Percentiles rank a stretch among this genome's conserved stretches.
These are phyloP conservation scores for Drosophila insularis DNA, from an alignment of 1,140 invertebrate species.

Conservation along the genomic window DNA sequence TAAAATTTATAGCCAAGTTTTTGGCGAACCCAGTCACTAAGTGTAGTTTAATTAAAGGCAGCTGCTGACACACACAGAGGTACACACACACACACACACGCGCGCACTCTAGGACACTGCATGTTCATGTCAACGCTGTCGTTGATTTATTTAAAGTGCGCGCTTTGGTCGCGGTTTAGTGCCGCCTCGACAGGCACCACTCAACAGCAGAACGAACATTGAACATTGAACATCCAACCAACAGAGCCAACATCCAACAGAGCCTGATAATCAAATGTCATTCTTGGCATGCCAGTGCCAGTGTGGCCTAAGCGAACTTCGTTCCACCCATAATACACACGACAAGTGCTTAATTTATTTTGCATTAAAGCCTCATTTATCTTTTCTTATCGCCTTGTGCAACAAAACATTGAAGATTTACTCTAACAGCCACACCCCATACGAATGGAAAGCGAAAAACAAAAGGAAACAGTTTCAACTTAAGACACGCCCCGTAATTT, in stretches of 20 bases:
- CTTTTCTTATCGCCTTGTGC: slow-evolving; percentile 74
- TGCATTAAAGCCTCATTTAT: slow-evolving; percentile 79
- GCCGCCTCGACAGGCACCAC: slow-evolving; percentile 44
- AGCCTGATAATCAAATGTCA: slow-evolving; percentile 77
- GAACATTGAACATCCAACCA: background rate
- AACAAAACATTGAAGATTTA: slow-evolving; percentile 79
- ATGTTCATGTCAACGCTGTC: slow-evolving; percentile 58
- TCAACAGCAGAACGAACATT: slow-evolving; percentile 23
- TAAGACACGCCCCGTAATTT: slow-evolving; percentile 70
- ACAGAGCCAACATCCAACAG: slow-evolving; percentile 12
- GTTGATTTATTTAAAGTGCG: slow-evolving; percentile 68
- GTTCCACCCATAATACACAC: slow-evolving; percentile 61
- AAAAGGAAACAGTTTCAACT: slow-evolving; percentile 9
- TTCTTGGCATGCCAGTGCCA: slow-evolving; percentile 54
- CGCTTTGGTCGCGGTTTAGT: slow-evolving; percentile 41
- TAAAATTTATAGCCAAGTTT: slow-evolving; percentile 50
- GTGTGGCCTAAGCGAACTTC: slow-evolving; percentile 5
- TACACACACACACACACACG: slow-evolving; percentile 24
- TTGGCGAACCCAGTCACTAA: slow-evolving; percentile 25
- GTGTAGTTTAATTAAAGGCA: slow-evolving; percentile 67
- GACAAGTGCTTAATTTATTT: slow-evolving; percentile 80
- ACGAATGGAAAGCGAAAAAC: background rate
- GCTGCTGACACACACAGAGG: slow-evolving; percentile 59
- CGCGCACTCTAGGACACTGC: slow-evolving; percentile 22
- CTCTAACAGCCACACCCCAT: slow-evolving; percentile 51